A percentile compares a stretch with the other conserved stretches of the same genome.
phyloP scores from a whole-genome alignment of 2,797 vertebrate genomes.

The Chaunax sp. region DNA sequence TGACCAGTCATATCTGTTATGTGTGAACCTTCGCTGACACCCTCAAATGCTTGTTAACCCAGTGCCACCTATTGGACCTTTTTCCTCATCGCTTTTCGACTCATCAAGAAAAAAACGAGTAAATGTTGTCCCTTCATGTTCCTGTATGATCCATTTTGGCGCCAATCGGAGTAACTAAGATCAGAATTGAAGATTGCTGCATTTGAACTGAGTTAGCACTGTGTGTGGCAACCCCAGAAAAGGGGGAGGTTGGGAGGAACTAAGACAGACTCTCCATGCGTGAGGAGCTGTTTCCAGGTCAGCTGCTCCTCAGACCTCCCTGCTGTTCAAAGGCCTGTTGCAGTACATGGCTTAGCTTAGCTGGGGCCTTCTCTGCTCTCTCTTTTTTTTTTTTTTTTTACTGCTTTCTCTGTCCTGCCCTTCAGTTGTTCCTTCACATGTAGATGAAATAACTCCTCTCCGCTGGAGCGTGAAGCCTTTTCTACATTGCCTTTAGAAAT shows the following conservation, averaged over 20 bases:
- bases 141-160: background rate
- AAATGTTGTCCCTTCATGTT: background rate
- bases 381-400: conserved; percentile 3
- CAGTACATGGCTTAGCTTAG: conserved; percentile 30
- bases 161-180: conserved; percentile 22
- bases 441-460: conserved; percentile 65
- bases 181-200: conserved; percentile 30
- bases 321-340: conserved; percentile 51
- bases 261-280: conserved; percentile 41
- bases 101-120: background rate
- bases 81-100: background rate
- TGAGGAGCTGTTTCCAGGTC: conserved; percentile 77
- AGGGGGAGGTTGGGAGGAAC: conserved; percentile 41
- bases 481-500: conserved; percentile 61
- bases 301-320: conserved; percentile 70
- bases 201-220: conserved; percentile 20
- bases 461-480: conserved; percentile 64
- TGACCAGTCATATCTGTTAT: background rate
- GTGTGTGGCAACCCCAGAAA: conserved; percentile 47
- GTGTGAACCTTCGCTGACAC: conserved; percentile 1
- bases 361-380: conserved; percentile 7
- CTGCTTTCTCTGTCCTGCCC: conserved; percentile 40
- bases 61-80: background rate
- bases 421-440: conserved; percentile 72
- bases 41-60: conserved; percentile 23